phyloP scores from a whole-genome alignment of 2,797 vertebrate genomes.

The Somateria mollissima region DNA sequence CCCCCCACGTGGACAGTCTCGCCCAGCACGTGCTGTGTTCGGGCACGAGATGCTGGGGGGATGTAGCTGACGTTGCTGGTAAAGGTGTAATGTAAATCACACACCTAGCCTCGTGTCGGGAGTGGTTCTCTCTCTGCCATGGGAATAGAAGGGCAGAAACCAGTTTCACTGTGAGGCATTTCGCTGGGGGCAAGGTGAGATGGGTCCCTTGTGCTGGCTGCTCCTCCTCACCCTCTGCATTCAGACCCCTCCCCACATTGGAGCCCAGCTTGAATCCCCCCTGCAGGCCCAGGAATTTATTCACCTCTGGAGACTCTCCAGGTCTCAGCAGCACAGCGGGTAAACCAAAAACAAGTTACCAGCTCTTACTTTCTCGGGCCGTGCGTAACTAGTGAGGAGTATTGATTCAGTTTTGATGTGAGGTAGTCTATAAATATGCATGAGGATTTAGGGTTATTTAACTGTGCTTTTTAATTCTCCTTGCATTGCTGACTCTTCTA shows the following conservation, averaged over 20 bases:
- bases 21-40: too few species aligned
- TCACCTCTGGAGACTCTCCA: neutral
- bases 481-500: slow-evolving; percentile 73
- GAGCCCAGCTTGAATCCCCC: neutral
- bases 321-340: neutral
- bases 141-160: neutral
- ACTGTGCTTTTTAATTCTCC: slow-evolving; percentile 78
- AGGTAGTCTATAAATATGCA: slow-evolving; percentile 80
- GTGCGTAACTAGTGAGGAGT: slow-evolving; percentile 47
- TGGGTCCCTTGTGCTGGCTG: neutral
- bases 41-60: neutral
- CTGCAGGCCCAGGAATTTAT: neutral
- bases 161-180: neutral
- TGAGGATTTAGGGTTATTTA: slow-evolving; percentile 77
- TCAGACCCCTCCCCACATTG: neutral
- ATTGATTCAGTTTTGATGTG: slow-evolving; percentile 79
- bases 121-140: neutral
- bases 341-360: slow-evolving; percentile 31
- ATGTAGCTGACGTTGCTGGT: neutral
- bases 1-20: neutral
- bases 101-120: neutral
- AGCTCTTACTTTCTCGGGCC: slow-evolving; percentile 51
- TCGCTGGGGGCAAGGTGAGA: neutral
- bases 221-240: neutral
- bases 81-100: neutral